Conservation (phyloP, 2,113 vertebrate species). For the Hippocampus comes region DNA sequence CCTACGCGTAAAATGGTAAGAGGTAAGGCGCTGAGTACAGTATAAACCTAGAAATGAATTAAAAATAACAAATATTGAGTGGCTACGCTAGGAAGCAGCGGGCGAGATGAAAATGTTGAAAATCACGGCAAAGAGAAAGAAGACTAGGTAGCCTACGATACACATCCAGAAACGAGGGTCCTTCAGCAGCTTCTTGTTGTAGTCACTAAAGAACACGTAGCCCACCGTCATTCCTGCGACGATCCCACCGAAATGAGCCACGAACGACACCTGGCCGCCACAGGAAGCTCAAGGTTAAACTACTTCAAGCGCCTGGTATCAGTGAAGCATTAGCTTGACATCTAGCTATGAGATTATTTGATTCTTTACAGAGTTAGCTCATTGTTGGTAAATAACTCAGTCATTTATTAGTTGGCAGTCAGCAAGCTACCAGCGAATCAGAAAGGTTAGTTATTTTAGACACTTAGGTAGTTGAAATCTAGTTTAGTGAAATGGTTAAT, state of each 20-base stretch:
- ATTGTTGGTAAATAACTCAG: neutral
- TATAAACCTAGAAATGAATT: neutral
- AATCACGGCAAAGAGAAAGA: conserved; percentile 78
- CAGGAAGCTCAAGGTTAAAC: neutral
- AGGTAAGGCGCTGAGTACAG: conserved; percentile 2
- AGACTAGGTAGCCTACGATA: conserved; percentile 75
- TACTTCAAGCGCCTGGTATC: neutral
- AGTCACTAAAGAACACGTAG: conserved; percentile 86
- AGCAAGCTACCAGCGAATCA: no score
- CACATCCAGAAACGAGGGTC: conserved; percentile 86
- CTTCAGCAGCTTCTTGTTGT: conserved; percentile 79
- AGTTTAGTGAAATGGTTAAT: no score
- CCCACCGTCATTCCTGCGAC: conserved; percentile 88
- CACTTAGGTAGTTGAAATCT: no score
- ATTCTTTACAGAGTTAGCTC: neutral
- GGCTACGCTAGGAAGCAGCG: conserved; percentile 34
- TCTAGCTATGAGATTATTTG: no score
- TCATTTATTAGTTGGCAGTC: no score
- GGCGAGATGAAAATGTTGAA: conserved; percentile 86
- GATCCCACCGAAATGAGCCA: conserved; percentile 85
- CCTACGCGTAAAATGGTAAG: neutral
- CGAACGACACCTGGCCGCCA: conserved; percentile 81
- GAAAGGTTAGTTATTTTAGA: no score
- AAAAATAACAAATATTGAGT: neutral
- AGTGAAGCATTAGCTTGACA: neutral